Conservation (phyloP, 1,140 invertebrate species). For the Lanistes nyassanus region DNA sequence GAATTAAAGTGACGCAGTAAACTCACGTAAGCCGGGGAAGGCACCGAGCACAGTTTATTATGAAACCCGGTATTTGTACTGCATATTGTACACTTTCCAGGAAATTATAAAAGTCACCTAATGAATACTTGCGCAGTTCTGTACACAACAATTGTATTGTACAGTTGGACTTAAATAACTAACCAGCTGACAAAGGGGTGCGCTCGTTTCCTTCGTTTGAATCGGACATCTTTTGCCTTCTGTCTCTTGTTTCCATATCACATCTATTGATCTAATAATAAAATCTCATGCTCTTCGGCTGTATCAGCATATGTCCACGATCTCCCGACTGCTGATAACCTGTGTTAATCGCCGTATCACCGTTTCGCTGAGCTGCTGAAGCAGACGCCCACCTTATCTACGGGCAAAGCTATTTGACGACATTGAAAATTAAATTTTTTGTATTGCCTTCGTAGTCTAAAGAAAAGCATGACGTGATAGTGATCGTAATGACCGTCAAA, state of each 20-base stretch:
- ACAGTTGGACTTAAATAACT: neutral
- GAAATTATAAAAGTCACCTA: no score
- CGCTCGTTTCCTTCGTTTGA: neutral
- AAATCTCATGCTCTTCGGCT: no score
- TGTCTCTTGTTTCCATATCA: constrained; percentile 7
- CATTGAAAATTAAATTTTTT: neutral
- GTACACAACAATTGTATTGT: constrained; percentile 2
- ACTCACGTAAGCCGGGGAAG: no score
- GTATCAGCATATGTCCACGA: no score
- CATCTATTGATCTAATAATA: neutral
- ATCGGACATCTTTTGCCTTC: neutral
- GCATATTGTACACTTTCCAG: no score
- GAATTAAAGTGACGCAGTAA: no score
- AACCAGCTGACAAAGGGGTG: neutral
- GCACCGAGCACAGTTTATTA: no score
- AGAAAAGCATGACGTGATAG: neutral
- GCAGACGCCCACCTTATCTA: neutral
- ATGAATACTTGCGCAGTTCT: neutral
- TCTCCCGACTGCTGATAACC: no score
- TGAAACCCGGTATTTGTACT: no score
- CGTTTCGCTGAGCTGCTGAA: neutral
- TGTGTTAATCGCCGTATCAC: no score
- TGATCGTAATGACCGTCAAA: no score
- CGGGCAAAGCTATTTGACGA: neutral
- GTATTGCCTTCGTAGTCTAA: neutral